Percentiles rank a stretch among this genome's conserved stretches.
Evolutionary conservation across 2,113 vertebrate species (phyloP).

Genomic region (Bostrychus sinensis): DNA sequence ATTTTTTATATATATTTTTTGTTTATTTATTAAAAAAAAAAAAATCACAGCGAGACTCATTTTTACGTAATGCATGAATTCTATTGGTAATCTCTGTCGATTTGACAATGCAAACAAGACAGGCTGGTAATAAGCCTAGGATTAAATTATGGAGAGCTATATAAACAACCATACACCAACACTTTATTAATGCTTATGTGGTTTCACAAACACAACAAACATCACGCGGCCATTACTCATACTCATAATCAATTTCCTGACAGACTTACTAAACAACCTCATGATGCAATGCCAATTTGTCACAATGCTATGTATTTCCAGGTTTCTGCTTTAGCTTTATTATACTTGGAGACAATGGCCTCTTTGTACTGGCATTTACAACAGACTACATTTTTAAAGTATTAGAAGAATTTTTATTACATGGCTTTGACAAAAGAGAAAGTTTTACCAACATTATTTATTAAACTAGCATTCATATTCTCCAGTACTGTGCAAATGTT

Average conservation of each 20-base stretch:
- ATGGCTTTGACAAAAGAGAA: background rate
- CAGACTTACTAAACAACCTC: slow-evolving; percentile 27
- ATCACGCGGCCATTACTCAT: slow-evolving; percentile 32
- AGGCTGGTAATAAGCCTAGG: too few relatives aligned
- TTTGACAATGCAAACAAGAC: background rate
- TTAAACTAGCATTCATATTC: background rate
- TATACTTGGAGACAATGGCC: slow-evolving; percentile 29
- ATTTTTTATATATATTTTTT: too few relatives aligned
- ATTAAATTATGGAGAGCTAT: too few relatives aligned
- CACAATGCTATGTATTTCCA: slow-evolving; percentile 15
- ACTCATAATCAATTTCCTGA: slow-evolving; percentile 7
- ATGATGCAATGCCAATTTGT: slow-evolving; percentile 29
- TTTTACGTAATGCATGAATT: slow-evolving; percentile 3
- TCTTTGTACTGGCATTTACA: slow-evolving; percentile 27
- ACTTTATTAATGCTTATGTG: slow-evolving; percentile 24
- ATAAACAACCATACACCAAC: slow-evolving; percentile 31
- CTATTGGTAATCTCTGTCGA: background rate
- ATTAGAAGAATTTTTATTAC: slow-evolving; percentile 1
- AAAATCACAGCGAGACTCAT: too few relatives aligned
- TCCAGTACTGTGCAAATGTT: too few relatives aligned
- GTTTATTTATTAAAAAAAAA: too few relatives aligned
- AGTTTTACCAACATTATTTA: background rate
- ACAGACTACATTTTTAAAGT: background rate
- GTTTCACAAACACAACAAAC: slow-evolving; percentile 37
- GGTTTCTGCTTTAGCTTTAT: slow-evolving; percentile 17